Base-by-base conservation (phyloP, 2,888 invertebrate species). In the Pilophorus perplexus region DNA sequence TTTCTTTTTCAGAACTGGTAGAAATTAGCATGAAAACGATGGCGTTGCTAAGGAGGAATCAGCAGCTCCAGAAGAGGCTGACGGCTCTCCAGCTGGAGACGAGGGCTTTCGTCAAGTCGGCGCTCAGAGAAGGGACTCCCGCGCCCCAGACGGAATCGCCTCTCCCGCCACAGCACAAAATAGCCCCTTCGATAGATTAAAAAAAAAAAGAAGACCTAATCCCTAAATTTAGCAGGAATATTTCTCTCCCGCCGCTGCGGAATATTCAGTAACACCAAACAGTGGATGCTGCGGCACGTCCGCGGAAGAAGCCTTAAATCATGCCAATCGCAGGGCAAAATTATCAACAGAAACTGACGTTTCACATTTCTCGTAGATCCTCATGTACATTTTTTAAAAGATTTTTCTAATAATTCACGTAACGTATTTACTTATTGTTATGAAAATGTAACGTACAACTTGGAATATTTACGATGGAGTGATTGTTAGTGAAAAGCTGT, bases 61-160 rank as follows among this genome's bases (percentile, higher is more conserved):
- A 74, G 40, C 68, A 73, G 10, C 72, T 77, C 10, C 76, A 77
- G 48, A 71, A 73, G 50, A 74, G 76, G 27, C 71, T 78, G 37
- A 72, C 74, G 12, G 72, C 74, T 22, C 72, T 79, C 79, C 67
- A 82, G 83, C 78, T 81, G 67, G 85, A 86, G 76, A 85, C 86
- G 0, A 80, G 82, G 2, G 81, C 83, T 67, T 85, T 85, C 71
- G 81, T 86, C 16, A 78, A 82, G 38, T 79, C 82, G 8, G 52
- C 65, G 2, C 38, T 68, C 6, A 65, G 38, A 25, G 57, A 59
- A 44, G 52, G 54, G 4, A 20, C 42, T 4, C 59, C 59, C 0
- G 59, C 59, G 1, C 44, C 59, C 42, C 14, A 23, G 16, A 14
- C 18, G 28, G 52, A 52, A 22, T 18, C 12, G 18, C 52, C 52